Evolutionary conservation across 2,113 vertebrate genomes (phyloP).

Genomic region (Dasyprocta punctata): DNA sequence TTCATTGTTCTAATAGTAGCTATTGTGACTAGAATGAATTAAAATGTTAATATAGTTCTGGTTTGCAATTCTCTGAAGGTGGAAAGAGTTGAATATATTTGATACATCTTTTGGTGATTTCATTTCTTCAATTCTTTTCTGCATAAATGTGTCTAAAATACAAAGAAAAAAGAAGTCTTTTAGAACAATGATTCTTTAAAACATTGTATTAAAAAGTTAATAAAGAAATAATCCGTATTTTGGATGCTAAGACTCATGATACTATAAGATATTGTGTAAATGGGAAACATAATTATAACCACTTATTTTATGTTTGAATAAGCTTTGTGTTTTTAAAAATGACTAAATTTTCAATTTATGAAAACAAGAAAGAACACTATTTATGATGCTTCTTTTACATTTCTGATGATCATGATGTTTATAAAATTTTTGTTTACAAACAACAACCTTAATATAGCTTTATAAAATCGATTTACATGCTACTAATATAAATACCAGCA

Average conservation of each 20-base stretch:
- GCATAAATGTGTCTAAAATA: background rate
- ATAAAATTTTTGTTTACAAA: background rate
- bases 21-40: background rate
- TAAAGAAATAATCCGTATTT: background rate
- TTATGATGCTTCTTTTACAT: background rate
- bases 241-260: background rate
- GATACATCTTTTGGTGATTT: background rate
- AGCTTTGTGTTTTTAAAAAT: background rate
- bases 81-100: background rate
- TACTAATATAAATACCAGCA: background rate
- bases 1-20: background rate
- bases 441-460: background rate
- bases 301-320: background rate
- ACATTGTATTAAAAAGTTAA: conserved; percentile 10
- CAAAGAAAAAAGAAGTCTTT: background rate
- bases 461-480: background rate
- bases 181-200: background rate
- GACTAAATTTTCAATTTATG: background rate
- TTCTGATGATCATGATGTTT: background rate
- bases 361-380: background rate
- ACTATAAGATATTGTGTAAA: background rate
- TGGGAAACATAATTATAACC: background rate
- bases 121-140: background rate
- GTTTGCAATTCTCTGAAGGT: background rate
- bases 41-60: background rate